phyloP scores from a whole-genome alignment of 1,140 invertebrate genomes.

The Lysiphlebus fabarum region DNA sequence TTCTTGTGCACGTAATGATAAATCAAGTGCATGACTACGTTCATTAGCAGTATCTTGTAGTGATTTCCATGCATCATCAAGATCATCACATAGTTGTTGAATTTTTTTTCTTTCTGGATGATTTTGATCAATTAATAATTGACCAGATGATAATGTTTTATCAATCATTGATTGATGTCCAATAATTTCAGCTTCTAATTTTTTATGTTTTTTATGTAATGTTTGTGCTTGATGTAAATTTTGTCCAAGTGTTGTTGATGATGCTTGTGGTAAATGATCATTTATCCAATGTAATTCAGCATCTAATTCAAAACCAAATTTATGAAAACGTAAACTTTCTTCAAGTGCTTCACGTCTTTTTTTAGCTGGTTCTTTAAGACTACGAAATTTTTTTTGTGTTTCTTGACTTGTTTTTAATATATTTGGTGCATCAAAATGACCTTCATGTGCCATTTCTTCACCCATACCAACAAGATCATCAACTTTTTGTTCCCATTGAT shows the following conservation, averaged over 20 bases:
- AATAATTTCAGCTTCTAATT: conserved; percentile 80
- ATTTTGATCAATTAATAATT: conserved; percentile 65
- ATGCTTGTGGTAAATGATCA: conserved; percentile 79
- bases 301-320: conserved; percentile 92
- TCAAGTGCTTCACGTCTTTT: conserved; percentile 76
- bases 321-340: conserved; percentile 84
- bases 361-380: conserved; percentile 63
- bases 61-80: conserved; percentile 68
- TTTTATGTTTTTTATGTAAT: conserved; percentile 90
- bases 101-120: conserved; percentile 76
- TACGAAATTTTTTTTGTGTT: conserved; percentile 68
- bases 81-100: conserved; percentile 62
- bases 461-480: conserved; percentile 75
- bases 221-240: conserved; percentile 90
- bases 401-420: conserved; percentile 77
- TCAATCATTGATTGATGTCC: conserved; percentile 81
- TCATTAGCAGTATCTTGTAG: conserved; percentile 68
- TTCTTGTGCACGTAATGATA: conserved; percentile 84
- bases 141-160: conserved; percentile 72
- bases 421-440: conserved; percentile 88
- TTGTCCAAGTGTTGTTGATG: conserved; percentile 70
- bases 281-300: conserved; percentile 94
- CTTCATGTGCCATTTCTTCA: conserved; percentile 85
- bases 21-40: conserved; percentile 74
- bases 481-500: conserved; percentile 73